Conservation (phyloP, 2,797 vertebrate genomes). For the Neosilurus hyrtlii region DNA sequence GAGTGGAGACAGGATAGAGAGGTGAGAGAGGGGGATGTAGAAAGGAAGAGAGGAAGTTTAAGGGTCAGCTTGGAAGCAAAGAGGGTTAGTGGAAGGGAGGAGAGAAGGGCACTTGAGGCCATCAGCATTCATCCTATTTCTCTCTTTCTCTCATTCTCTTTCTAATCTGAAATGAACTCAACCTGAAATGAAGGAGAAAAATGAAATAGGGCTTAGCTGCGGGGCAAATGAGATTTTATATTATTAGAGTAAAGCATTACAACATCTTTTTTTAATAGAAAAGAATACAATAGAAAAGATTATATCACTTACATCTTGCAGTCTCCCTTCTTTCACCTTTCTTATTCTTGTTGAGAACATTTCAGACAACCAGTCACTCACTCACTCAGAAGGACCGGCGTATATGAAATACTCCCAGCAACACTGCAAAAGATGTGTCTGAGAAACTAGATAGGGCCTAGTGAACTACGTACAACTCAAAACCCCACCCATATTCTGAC, state of each 20-base stretch:
- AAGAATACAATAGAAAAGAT: slow-evolving; percentile 50
- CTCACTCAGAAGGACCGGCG: background rate
- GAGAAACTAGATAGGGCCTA: background rate
- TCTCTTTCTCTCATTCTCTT: slow-evolving; percentile 27
- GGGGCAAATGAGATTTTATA: slow-evolving; percentile 45
- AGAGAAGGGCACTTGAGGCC: slow-evolving; percentile 57
- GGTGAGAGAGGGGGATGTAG: slow-evolving; percentile 19
- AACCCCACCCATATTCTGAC: slow-evolving; percentile 19
- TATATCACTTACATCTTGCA: slow-evolving; percentile 27
- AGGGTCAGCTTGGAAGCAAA: slow-evolving; percentile 49
- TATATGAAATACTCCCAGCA: slow-evolving; percentile 10
- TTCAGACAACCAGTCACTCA: slow-evolving; percentile 15
- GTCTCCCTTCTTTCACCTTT: slow-evolving; percentile 26
- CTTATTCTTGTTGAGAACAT: background rate
- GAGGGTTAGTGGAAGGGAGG: slow-evolving; percentile 53
- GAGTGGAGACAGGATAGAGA: slow-evolving; percentile 51
- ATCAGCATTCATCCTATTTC: slow-evolving; percentile 38
- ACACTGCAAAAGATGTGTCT: background rate
- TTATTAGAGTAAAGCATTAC: slow-evolving; percentile 54
- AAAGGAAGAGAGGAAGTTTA: slow-evolving; percentile 15
- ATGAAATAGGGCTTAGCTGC: slow-evolving; percentile 47
- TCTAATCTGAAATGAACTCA: slow-evolving; percentile 62
- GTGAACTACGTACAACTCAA: background rate
- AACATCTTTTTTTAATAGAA: slow-evolving; percentile 56
- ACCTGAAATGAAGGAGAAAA: slow-evolving; percentile 37